phyloP scores from a whole-genome alignment of 64 coral and sea anemone genomes.

The Pocillopora damicornis region DNA sequence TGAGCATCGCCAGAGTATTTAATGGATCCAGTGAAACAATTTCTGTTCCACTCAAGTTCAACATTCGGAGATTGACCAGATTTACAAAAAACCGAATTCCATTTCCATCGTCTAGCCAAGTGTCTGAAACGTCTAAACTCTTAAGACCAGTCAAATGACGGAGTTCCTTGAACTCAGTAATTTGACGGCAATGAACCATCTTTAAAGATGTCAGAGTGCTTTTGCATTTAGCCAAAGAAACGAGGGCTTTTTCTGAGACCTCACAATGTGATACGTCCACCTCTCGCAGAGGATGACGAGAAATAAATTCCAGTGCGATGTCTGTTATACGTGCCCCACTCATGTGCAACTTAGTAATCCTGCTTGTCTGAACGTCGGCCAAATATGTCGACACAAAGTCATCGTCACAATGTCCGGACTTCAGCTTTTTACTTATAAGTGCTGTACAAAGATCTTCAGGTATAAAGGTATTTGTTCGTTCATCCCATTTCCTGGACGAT shows the following conservation, averaged over 20 bases:
- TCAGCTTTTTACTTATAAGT: conserved; percentile 79
- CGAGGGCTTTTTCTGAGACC: conserved; percentile 58
- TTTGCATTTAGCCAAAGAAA: conserved; percentile 54
- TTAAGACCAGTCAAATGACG: conserved; percentile 46
- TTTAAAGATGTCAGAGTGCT: conserved; percentile 66
- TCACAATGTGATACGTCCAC: conserved; percentile 64
- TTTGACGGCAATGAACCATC: conserved; percentile 39
- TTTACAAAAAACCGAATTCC: conserved; percentile 26
- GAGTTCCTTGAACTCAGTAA: conserved; percentile 46
- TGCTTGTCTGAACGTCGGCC: conserved; percentile 65
- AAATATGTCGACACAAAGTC: conserved; percentile 69
- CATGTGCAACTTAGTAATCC: conserved; percentile 66
- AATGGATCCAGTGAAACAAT: conserved; percentile 69
- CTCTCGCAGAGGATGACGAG: conserved; percentile 70
- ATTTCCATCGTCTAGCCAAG: conserved; percentile 48
- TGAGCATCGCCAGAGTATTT: conserved; percentile 43
- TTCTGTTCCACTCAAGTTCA: conserved; percentile 56
- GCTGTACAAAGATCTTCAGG: conserved; percentile 89
- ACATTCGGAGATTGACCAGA: conserved; percentile 42
- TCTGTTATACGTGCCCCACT: conserved; percentile 71
- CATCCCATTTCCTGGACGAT: conserved; percentile 22
- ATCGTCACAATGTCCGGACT: conserved; percentile 69
- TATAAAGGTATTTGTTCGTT: conserved; percentile 37
- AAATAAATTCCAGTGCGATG: conserved; percentile 47
- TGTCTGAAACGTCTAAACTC: conserved; percentile 53